Evolutionary conservation across 2,888 invertebrate genomes (phyloP), one percentile per base, ranked within the genome.

Genomic region (Caenorhabditis sp.): DNA sequence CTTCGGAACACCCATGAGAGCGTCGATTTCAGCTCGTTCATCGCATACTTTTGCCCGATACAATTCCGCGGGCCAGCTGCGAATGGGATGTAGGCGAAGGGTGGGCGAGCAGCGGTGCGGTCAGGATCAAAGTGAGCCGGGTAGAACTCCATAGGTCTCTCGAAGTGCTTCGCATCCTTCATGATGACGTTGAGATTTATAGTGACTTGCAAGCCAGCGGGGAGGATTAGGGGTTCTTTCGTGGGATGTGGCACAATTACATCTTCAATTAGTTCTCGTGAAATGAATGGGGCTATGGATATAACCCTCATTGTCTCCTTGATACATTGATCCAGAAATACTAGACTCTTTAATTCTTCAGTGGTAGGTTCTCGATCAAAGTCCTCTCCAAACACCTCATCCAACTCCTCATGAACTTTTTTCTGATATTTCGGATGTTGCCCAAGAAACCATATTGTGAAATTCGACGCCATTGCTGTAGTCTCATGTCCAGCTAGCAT

Each of bases 401-500:
- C 80, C 0, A 82, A 27, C 21, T 82, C 82, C 1, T 77, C 74
- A 25, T 82, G 82, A 23, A 79, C 60, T 36, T 70, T 73, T 31
- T 75, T 60, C 83, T 89, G 89, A 8, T 88, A 84, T 14, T 88
- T 85, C 3, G 87, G 87, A 69, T 89, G 67, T 25, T 85, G 80
- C 0, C 89, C 89, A 36, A 89, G 84, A 75, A 88, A 82, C 71
- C 88, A 87, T 5, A 88, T 63, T 3, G 88, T 86, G 88, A 89
- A 89, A 72, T 85, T 88, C 61, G 88, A 87, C 0, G 88, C 88
- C 61, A 88, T 87, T 3, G 89, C 88, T 8, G 89, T 89, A 27
- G 89, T 89, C 75, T 89, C 89, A 78, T 89, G 89, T 21, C 78
- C 67, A 26, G 21, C 90, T 84, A 89, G 89, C 90, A 89, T 90